Percentiles rank a stretch among this genome's conserved stretches.
These are phyloP conservation scores for Eupeodes luniger DNA, from an alignment of 2,888 invertebrate species.

Conservation along the genomic window DNA sequence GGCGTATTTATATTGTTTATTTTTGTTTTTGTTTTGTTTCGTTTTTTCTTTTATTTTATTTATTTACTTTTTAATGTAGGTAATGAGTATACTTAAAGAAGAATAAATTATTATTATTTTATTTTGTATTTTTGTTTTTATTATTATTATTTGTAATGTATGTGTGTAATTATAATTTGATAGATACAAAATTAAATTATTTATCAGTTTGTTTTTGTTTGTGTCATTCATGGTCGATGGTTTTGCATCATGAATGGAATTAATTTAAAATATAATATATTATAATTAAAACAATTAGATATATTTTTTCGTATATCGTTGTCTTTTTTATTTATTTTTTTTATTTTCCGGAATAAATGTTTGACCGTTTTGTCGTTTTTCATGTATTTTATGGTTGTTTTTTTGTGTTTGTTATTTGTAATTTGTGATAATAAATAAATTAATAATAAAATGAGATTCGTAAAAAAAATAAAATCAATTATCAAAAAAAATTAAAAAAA, in stretches of 20 bases:
- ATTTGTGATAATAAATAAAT: conserved; percentile 50
- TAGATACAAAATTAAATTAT: conserved; percentile 54
- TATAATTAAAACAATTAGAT: conserved; percentile 25
- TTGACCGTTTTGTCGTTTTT: conserved; percentile 7
- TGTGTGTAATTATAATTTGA: conserved; percentile 27
- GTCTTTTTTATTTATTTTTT: conserved; percentile 20
- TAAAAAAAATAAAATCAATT: not conserved
- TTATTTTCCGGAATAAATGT: conserved; percentile 27
- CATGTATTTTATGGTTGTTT: conserved; percentile 1
- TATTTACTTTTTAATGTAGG: conserved; percentile 57
- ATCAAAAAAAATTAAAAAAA: not conserved
- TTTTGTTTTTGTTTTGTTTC: conserved; percentile 57
- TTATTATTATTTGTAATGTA: conserved; percentile 32
- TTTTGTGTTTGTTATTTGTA: too few species aligned
- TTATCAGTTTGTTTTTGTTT: conserved; percentile 5
- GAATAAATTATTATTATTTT: conserved; percentile 70
- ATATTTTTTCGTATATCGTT: conserved; percentile 25
- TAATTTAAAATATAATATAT: conserved; percentile 13
- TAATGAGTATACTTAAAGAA: conserved; percentile 75
- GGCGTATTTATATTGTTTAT: conserved; percentile 74
- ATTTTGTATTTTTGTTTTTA: conserved; percentile 52
- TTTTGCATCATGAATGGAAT: conserved; percentile 66
- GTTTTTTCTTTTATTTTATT: conserved; percentile 39
- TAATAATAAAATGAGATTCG: conserved; percentile 61
- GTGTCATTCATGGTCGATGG: conserved; percentile 68